A percentile compares a stretch with the other conserved stretches of the same genome.
phyloP scores from a whole-genome alignment of 2,113 vertebrate genomes.

The Scortum barcoo region DNA sequence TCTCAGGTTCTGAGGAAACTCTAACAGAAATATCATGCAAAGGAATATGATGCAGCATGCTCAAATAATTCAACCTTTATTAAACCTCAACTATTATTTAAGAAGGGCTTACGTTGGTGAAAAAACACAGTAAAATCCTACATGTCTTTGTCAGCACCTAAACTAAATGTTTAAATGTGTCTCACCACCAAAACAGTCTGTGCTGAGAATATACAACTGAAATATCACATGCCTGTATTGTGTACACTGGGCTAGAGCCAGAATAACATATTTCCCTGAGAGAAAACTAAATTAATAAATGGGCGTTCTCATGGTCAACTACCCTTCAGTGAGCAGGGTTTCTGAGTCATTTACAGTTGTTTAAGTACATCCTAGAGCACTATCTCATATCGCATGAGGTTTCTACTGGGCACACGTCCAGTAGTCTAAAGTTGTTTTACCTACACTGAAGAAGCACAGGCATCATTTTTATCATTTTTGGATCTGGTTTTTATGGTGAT shows the following conservation, averaged over 20 bases:
- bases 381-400: neutral
- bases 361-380: conserved; percentile 7
- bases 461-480: neutral
- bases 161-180: neutral
- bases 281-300: conserved; percentile 8
- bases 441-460: neutral
- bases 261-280: conserved; percentile 16
- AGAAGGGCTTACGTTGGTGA: neutral
- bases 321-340: conserved; percentile 11
- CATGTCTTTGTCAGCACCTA: neutral
- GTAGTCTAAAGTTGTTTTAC: neutral
- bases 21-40: neutral
- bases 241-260: neutral
- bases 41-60: neutral
- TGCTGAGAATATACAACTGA: no score
- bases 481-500: neutral
- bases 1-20: neutral
- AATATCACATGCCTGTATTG: neutral
- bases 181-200: no score
- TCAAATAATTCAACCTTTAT: neutral
- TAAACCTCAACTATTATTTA: neutral
- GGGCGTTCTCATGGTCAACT: conserved; percentile 24
- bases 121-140: neutral
- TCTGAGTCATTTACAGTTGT: conserved; percentile 28
- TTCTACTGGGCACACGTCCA: neutral